Percentiles rank a stretch among this genome's conserved stretches.
Conservation (phyloP, 2,888 invertebrate genomes). For the Bombylius discolor region DNA sequence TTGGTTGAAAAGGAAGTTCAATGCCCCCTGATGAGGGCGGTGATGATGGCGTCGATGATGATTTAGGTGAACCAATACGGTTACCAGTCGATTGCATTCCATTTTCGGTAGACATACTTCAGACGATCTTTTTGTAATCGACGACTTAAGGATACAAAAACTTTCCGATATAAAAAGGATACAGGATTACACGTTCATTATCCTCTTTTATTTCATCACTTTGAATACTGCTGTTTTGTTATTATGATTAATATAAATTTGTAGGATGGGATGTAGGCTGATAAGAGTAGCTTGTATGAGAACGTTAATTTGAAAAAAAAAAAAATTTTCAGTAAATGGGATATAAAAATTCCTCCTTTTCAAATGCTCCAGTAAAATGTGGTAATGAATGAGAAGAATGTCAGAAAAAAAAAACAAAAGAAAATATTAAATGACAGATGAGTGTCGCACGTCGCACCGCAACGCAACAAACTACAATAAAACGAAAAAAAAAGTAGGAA, state of each 20-base stretch:
- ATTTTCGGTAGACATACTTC: constrained; percentile 1
- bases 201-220: neutral
- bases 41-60: constrained; percentile 3
- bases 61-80: neutral
- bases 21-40: neutral
- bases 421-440: neutral
- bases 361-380: neutral
- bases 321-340: no score
- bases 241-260: no score
- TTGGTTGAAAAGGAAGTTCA: constrained; percentile 4
- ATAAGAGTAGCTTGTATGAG: no score
- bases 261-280: no score
- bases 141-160: neutral
- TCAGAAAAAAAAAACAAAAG: neutral
- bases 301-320: no score
- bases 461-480: neutral
- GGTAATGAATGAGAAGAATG: neutral
- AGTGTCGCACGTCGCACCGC: neutral
- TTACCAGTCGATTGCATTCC: neutral
- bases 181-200: neutral
- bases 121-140: neutral
- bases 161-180: neutral
- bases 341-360: neutral
- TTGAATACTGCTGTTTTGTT: neutral
- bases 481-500: neutral